Base-by-base conservation (phyloP, 2,113 vertebrate genomes). In the Symphodus melops region DNA sequence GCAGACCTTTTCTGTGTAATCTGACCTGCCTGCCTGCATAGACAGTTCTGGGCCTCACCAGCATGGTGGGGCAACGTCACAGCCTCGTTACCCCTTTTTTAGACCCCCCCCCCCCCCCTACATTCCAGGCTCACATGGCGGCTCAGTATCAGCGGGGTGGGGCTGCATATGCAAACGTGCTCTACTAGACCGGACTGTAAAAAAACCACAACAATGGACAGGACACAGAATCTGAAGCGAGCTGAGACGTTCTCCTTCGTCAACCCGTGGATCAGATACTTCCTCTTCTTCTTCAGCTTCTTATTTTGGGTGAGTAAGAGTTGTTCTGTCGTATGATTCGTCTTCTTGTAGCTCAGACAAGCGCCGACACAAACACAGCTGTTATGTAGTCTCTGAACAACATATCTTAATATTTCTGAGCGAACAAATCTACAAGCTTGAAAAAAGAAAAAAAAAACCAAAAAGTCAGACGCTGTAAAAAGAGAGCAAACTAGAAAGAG, bases 231-330 rank as follows among this genome's bases (percentile, higher is more conserved):
- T 73, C 73, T 94, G 1, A 88, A 80, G 74, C 88, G 91, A 46
- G 88, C 88, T 0, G 91, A 94, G 82, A 94, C 90, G 0, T 93
- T 94, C 87, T 92, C 92, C 58, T 93, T 92, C 23, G 71, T 94
- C 78, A 94, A 94, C 77, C 93, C 93, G 14, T 94, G 92, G 90
- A 94, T 94, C 57, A 64, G 90, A 79, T 94, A 93, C 62, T 94
- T 94, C 52, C 92, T 94, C 51, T 94, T 94, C 87, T 92, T 94
- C 87, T 94, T 94, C 90, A 95, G 94, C 87, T 94, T 94, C 77
- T 70, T 94, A 17, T 95, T 94, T 79, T 94, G 94, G 93, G 92
- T 94, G 85, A 94, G 92, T 93, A 51, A 28, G 28, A 78, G 54
- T 41, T 14, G 3, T 48, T 48, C 46, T 33, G 48, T 62, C 23